phyloP scores from a whole-genome alignment of 2,888 invertebrate species.

The Elmis aenea region DNA sequence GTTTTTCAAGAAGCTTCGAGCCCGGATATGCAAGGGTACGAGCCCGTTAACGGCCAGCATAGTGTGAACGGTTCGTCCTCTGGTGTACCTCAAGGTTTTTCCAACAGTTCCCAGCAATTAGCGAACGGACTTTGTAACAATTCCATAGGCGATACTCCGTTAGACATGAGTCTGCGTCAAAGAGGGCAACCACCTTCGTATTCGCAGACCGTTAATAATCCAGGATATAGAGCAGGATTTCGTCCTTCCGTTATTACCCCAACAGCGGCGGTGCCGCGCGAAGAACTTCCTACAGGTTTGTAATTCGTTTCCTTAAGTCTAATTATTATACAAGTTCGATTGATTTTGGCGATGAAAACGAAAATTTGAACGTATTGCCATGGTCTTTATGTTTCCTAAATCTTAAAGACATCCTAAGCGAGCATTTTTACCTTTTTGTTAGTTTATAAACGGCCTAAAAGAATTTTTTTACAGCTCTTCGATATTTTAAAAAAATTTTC shows the following conservation, averaged over 20 bases:
- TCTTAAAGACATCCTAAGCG: no score
- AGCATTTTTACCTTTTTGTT: no score
- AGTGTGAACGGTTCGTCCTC: conserved; percentile 10
- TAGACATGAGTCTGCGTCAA: conserved; percentile 59
- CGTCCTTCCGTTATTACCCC: conserved; percentile 64
- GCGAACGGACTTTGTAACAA: conserved; percentile 11
- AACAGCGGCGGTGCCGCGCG: conserved; percentile 34
- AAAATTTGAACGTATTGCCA: no score
- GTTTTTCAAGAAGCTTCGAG: conserved; percentile 31
- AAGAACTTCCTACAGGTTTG: conserved; percentile 43
- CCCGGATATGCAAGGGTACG: conserved; percentile 10
- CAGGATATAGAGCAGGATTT: conserved; percentile 40
- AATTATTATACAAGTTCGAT: no score
- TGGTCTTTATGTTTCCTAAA: no score
- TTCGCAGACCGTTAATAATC: conserved; percentile 47
- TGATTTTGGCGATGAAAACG: no score
- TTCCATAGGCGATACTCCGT: conserved; percentile 50
- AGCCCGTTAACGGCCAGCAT: conserved; percentile 12
- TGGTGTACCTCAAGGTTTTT: conserved; percentile 7
- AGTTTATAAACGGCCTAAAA: no score
- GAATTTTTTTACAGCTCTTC: no score
- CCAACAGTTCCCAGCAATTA: conserved; percentile 4
- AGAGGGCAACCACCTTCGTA: conserved; percentile 60
- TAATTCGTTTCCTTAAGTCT: conserved; percentile 3
- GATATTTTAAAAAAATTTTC: neutral